Base-by-base conservation (phyloP, 2,797 vertebrate species). In the Hippopotamyrus pictus region DNA sequence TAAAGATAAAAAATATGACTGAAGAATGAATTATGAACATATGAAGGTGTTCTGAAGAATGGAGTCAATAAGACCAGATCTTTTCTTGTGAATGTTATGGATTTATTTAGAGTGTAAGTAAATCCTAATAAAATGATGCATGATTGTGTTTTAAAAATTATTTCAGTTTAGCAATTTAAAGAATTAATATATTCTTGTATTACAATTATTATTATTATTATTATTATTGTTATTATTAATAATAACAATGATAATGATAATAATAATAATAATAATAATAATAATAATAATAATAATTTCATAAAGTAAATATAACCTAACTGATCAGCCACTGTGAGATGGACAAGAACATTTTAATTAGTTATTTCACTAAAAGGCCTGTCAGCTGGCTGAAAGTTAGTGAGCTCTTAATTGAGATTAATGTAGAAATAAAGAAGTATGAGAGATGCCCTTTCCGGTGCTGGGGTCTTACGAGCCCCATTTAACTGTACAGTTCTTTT, bases 361-460 rank as follows among this genome's bases (percentile, higher is more conserved):
- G 54, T 62, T 65, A 48, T 79, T 76, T 76, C 2, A 86, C 50
- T 89, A 59, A 46, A 25, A 62, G 65, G 25, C 17, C 5, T 69
- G 44, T 89, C 82, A 57, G 25, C 48, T 57, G 62, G n/a, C 51
- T 89, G 12, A 29, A 62, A 57, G 48, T 83, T 22, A 53, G 82
- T 33, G 3, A 83, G 46, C 22, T 17, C 22, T 83, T 50, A 90
- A 83, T 90, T 86, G 69, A 88, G 86, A 90, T 82, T 46, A 65
- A 90, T 88, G 73, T 25, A 22, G 17, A 37, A 19, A 25, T 88
- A 59, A 17, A 50, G 86, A 25, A 59, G 79, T 86, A 82, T 44
- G n/a, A 57, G 17, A n/a, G 59, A 17, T 57, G 51, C n/a, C 62
- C 25, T 41, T 83, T 79, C 69, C 51, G 29, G 69, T 53, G n/a